A percentile compares a stretch with the other conserved stretches of the same genome.
Evolutionary conservation across 2,888 invertebrate species (phyloP).

Genomic region (Adineta ricciae): DNA sequence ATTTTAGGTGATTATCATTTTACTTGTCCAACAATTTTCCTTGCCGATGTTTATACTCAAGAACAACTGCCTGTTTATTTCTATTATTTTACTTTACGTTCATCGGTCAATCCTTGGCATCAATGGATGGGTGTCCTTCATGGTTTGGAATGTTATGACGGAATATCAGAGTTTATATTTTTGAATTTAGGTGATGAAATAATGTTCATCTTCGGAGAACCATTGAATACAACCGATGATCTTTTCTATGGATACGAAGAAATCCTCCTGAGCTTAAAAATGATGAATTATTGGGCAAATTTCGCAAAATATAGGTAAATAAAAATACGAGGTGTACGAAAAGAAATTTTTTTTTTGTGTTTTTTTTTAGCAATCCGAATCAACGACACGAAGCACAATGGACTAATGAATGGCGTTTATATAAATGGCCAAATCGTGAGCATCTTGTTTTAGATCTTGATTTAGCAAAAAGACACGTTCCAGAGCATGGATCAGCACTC

Average conservation of each 20-base stretch:
- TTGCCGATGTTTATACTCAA: conserved; percentile 21
- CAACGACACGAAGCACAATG: conserved; percentile 2
- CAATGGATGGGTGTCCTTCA: conserved; percentile 32
- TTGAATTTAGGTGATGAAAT: conserved; percentile 39
- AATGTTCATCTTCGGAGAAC: conserved; percentile 43
- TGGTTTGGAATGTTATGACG: conserved; percentile 38
- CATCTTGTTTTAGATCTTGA: background rate
- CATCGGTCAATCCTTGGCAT: conserved; percentile 25
- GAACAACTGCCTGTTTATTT: background rate
- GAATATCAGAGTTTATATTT: background rate
- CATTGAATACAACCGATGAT: conserved; percentile 54
- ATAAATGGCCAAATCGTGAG: background rate
- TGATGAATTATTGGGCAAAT: conserved; percentile 89
- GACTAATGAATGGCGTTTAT: background rate
- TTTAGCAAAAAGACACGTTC: background rate
- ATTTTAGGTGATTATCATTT: conserved; percentile 50
- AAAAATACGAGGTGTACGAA: background rate
- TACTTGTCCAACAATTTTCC: conserved; percentile 26
- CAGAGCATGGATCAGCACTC: background rate
- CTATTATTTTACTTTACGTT: conserved; percentile 27
- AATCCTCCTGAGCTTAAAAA: conserved; percentile 66
- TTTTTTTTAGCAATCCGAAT: background rate
- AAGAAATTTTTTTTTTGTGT: too few species aligned
- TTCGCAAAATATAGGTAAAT: conserved; percentile 81
- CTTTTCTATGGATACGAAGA: conserved; percentile 69